A percentile compares a stretch with the other conserved stretches of the same genome.
Evolutionary conservation across 2,113 vertebrate genomes (phyloP).

Genomic region (Menidia beryllina): DNA sequence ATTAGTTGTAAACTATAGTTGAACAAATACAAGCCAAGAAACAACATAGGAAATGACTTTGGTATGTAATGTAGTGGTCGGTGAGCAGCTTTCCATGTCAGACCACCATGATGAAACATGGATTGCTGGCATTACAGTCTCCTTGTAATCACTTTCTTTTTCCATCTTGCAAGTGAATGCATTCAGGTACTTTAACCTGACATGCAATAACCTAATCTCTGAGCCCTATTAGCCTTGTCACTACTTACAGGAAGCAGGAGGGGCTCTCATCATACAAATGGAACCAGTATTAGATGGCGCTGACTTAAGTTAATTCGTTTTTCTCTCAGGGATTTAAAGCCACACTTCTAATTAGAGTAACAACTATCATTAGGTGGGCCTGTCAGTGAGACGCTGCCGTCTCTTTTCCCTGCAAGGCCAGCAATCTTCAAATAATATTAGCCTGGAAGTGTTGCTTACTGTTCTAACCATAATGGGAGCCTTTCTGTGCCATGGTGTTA

Average conservation of each 20-base stretch:
- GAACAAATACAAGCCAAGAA: too few relatives aligned
- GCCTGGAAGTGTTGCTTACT: slow-evolving; percentile 29
- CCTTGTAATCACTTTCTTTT: slow-evolving; percentile 17
- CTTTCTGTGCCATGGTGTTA: slow-evolving; percentile 49
- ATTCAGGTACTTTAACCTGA: slow-evolving; percentile 55
- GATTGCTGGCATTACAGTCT: background rate
- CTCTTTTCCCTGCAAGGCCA: slow-evolving; percentile 11
- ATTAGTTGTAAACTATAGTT: too few relatives aligned
- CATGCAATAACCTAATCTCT: slow-evolving; percentile 64
- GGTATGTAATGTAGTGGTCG: too few relatives aligned
- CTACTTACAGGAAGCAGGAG: slow-evolving; percentile 61
- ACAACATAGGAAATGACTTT: too few relatives aligned
- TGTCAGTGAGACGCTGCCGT: too few relatives aligned
- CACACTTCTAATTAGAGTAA: slow-evolving; percentile 25
- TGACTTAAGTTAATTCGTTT: slow-evolving; percentile 24
- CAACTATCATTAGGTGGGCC: background rate
- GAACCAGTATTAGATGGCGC: slow-evolving; percentile 19
- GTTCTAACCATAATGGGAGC: slow-evolving; percentile 49
- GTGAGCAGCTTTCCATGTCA: background rate
- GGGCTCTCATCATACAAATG: slow-evolving; percentile 69
- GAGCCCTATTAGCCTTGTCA: slow-evolving; percentile 72
- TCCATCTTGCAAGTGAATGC: slow-evolving; percentile 31
- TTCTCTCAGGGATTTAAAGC: slow-evolving; percentile 33
- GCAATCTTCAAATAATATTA: slow-evolving; percentile 44
- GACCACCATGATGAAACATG: background rate